These are phyloP conservation scores for Balaeniceps rex DNA, from an alignment of 2,113 vertebrate species.

Conservation along the genomic window DNA sequence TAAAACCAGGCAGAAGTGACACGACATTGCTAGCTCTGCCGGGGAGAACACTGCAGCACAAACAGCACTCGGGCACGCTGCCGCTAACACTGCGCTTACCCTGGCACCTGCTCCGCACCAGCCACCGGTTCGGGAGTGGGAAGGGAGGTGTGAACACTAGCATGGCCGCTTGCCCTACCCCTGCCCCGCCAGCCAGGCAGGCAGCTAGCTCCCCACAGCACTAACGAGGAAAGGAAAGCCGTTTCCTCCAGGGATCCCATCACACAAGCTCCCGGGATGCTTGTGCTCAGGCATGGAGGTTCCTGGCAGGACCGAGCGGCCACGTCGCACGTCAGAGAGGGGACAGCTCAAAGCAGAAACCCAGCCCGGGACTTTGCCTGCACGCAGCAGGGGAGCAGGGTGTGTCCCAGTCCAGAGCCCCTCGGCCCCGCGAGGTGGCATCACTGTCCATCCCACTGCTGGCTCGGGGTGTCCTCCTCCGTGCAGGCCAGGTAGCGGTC, in stretches of 20 bases:
- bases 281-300: background rate
- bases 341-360: background rate
- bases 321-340: background rate
- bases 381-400: accelerated
- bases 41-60: accelerated
- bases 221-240: background rate
- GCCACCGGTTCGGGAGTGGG: accelerated
- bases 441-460: background rate
- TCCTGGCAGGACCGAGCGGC: background rate
- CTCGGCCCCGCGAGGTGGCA: background rate
- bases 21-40: background rate
- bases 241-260: background rate
- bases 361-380: background rate
- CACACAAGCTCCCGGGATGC: background rate
- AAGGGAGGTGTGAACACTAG: background rate
- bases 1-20: conserved; percentile 13
- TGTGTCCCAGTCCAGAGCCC: background rate
- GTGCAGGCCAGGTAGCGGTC: conserved; percentile 66
- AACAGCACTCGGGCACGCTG: background rate
- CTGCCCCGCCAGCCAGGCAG: background rate
- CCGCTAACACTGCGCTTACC: background rate
- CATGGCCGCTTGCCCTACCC: accelerated
- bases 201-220: accelerated
- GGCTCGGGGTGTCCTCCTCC: background rate
- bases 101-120: background rate